These are phyloP conservation scores for Poeciliopsis paucimaculata DNA, from an alignment of 2,797 vertebrate genomes.

Conservation along the genomic window DNA sequence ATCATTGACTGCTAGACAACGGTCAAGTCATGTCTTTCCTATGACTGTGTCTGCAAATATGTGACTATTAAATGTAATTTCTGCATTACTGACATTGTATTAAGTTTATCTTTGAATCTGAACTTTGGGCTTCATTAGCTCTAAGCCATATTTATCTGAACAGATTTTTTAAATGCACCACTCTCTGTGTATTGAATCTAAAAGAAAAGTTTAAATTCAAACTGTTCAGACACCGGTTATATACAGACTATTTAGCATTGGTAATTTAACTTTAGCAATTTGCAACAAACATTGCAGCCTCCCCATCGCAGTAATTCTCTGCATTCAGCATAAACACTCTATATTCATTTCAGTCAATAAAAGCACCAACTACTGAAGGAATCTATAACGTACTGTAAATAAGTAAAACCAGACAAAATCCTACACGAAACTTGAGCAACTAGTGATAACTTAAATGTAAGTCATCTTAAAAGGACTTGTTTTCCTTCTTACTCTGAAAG, in stretches of 20 bases:
- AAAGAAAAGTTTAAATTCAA: background rate
- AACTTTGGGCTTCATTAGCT: background rate
- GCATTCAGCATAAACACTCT: slow-evolving; percentile 18
- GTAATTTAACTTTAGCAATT: background rate
- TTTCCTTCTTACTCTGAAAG: slow-evolving; percentile 39
- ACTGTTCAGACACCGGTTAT: background rate
- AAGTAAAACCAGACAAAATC: slow-evolving; percentile 45
- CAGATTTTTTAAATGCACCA: background rate
- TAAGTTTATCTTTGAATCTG: background rate
- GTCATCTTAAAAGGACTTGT: slow-evolving; percentile 50
- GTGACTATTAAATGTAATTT: background rate
- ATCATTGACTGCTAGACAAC: background rate
- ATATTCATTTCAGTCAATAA: slow-evolving; percentile 49
- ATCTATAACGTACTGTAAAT: slow-evolving; percentile 43
- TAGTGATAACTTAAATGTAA: slow-evolving; percentile 46
- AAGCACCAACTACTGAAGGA: slow-evolving; percentile 41
- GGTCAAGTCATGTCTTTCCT: background rate
- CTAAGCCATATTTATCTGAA: background rate
- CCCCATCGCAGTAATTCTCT: slow-evolving; percentile 17
- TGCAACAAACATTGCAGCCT: background rate
- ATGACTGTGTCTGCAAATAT: background rate
- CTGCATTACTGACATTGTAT: background rate
- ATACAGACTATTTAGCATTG: background rate
- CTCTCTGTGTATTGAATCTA: background rate
- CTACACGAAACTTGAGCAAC: slow-evolving; percentile 40